Evolutionary conservation across 2,888 invertebrate species (phyloP), one percentile per base, ranked within the genome.

Genomic region (Drosophila hamatofila): DNA sequence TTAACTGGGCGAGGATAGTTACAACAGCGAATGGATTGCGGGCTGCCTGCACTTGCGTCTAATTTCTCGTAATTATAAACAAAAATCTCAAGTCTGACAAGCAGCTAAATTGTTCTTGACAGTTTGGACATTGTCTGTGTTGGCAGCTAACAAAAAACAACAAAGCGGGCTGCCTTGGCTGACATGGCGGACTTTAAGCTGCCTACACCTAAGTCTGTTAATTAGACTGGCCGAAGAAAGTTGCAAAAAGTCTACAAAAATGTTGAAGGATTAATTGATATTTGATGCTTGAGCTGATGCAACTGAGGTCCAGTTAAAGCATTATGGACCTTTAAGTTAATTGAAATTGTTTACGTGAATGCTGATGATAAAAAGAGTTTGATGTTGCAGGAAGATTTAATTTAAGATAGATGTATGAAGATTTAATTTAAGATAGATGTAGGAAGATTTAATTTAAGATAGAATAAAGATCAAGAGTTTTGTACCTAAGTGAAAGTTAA

Each of bases 1-100:
- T 68, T 68, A 68, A 67, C 70, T 67, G 27, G 52, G 27, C 44
- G 61, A 14, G n/a, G 18, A 11, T 27, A 54, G 44, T 42, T 30
- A 30, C 37, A 33, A 23, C 27, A 18, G 14, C 14, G 30, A 5
- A 23, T 8, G 44, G 37, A 8, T 18, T 63, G 51, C 23, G 35
- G 63, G 41, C 33, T 23, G 5, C 9, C 27, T 21, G 64, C 25
- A 63, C 25, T 49, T 63, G 39, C 12, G 9, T 44, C 12, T 18
- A 41, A 25, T 67, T 49, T 27, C 48, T 33, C 25, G 46, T 66
- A 46, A 66, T 66, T 67, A 48, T 42, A 52, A 30, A 37, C 51
- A 46, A 30, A 37, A 66, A 30, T 44, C 66, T 16, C 23, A 35
- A 30, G 30, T 66, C 54, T 52, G 67, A 44, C 52, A 18, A n/a